Base-by-base conservation (phyloP, 2,797 vertebrate genomes). In the Delichon dasypus region DNA sequence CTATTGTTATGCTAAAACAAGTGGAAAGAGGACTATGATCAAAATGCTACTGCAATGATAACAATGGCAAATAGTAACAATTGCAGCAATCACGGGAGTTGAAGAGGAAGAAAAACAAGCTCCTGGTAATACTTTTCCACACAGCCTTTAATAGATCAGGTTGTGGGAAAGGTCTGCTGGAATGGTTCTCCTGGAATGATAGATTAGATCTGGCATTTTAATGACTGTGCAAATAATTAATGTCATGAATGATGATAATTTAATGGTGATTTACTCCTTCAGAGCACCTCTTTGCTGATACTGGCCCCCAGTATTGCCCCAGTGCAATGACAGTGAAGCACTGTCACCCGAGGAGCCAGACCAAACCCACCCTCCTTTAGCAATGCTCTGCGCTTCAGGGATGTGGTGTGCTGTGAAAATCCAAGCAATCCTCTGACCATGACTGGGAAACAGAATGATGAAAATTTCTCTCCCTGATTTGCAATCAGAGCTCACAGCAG, bases 181-280 rank as follows among this genome's bases (percentile, higher is more conserved):
- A 38, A 38, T 38, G 38, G 11, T 47, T 85, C 17, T 72, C 61
- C 36, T 67, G 73, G 26, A 91, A 76, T 2, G 13, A 61, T 0
- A 76, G 78, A 88, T 71, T 67, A 54, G 65, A 84, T 32, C 45
- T 80, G 45, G 57, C 68, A 80, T 85, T 90, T 90, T 93, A 92
- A 60, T 80, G 58, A 92, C 27, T 42, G 29, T 73, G 71, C 48
- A 23, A 55, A 62, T 88, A 91, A 90, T 79, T 58, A 84, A 88
- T 47, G 38, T 65, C 20, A 32, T 32, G 54, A 93, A 83, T 92
- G 23, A 80, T 32, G 36, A 16, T 77, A n/a, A 82, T 74, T 77
- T 83, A 44, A 80, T 77, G 75, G 40, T 73, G 42, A 77, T 78
- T 92, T 85, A 55, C 68, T 85, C 13, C 42, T 73, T 73, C 79